Evolutionary conservation across 1,140 invertebrate species (phyloP).

Genomic region (Aethina tumida): DNA sequence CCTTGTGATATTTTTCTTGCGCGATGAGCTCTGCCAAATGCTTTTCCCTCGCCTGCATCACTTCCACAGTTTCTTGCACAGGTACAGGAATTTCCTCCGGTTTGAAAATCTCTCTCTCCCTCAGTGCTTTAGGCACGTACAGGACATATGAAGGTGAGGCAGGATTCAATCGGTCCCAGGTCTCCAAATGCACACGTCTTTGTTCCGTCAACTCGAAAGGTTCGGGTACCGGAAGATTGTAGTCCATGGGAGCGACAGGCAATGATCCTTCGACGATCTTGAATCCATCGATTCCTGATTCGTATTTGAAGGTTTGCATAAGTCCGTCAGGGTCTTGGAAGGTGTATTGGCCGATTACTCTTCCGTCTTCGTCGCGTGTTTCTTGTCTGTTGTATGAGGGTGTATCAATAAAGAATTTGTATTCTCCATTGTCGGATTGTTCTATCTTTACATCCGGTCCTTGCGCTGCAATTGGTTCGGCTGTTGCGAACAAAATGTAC

Average conservation of each 20-base stretch:
- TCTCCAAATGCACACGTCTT: not conserved
- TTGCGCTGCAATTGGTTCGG: too few species aligned
- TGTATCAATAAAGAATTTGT: not conserved
- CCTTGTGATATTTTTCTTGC: too few species aligned
- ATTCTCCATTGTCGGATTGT: not conserved
- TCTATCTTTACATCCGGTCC: not conserved
- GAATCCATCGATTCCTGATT: conserved; percentile 11
- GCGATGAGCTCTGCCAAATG: too few species aligned
- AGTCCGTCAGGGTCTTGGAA: conserved; percentile 4
- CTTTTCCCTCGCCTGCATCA: too few species aligned
- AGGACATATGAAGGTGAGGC: too few species aligned
- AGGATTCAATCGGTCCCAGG: too few species aligned
- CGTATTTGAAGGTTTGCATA: conserved; percentile 6
- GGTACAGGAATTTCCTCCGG: too few species aligned
- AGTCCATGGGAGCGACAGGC: conserved; percentile 2
- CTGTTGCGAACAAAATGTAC: too few species aligned
- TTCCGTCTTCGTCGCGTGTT: conserved; percentile 13
- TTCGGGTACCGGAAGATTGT: not conserved
- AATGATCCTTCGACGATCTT: conserved; percentile 10
- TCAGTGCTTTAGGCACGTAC: too few species aligned
- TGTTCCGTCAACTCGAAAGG: not conserved
- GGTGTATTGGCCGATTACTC: conserved; percentile 13
- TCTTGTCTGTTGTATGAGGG: not conserved
- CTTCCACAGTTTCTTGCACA: too few species aligned
- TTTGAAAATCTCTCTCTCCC: too few species aligned